Evolutionary conservation across 1,140 invertebrate species (phyloP).

Genomic region (Drosophila bipectinata): DNA sequence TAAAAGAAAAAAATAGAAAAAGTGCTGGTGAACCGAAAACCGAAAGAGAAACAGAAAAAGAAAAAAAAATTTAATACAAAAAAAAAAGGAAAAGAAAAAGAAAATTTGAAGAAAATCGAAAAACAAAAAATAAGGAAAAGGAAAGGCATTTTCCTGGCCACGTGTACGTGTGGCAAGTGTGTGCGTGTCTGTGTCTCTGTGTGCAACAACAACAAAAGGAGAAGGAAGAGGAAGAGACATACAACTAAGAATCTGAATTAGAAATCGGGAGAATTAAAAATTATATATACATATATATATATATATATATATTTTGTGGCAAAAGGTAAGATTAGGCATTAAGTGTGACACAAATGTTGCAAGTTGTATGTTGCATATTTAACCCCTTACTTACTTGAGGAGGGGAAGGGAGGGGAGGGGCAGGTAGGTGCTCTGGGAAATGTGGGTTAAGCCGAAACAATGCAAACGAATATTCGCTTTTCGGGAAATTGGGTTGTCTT

Average conservation of each 20-base stretch:
- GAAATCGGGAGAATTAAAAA: not conserved
- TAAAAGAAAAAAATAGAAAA: conserved; percentile 8
- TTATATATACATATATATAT: not conserved
- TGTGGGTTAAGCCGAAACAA: conserved; percentile 38
- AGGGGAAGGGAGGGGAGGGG: too few relatives aligned
- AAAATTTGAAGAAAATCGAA: conserved; percentile 27
- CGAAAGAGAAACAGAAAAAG: conserved; percentile 11
- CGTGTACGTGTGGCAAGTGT: conserved; percentile 5
- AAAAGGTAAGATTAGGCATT: conserved; percentile 69
- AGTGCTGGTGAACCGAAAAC: conserved; percentile 13
- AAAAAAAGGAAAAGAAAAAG: not conserved
- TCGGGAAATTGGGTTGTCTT: conserved; percentile 10
- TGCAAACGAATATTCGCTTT: conserved; percentile 4
- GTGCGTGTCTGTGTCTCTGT: conserved; percentile 11
- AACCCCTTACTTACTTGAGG: not conserved
- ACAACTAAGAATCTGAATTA: not conserved
- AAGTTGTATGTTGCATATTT: conserved; percentile 1
- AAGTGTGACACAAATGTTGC: conserved; percentile 12
- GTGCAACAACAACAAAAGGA: not conserved
- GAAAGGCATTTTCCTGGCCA: conserved; percentile 34
- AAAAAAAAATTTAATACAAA: conserved; percentile 12
- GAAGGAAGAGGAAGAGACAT: not conserved
- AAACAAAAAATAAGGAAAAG: conserved; percentile 28
- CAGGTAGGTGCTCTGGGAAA: not conserved
- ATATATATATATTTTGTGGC: conserved; percentile 42